Conservation (phyloP, 2,797 vertebrate species). For the Rhinichthys osculus region DNA sequence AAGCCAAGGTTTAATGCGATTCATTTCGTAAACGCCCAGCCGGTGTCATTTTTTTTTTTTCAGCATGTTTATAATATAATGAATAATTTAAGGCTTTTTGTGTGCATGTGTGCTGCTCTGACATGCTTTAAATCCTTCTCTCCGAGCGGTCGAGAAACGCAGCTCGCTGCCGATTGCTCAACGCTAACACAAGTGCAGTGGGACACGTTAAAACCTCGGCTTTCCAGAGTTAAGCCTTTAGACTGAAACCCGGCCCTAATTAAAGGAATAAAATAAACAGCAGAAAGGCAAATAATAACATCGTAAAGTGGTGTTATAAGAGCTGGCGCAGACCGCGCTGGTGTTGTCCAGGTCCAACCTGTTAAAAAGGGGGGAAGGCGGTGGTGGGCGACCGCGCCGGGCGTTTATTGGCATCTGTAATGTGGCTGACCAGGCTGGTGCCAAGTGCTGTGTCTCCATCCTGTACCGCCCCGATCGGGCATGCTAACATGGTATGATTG, state of each 20-base stretch:
- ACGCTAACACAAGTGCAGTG: slow-evolving; percentile 48
- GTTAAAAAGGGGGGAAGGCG: slow-evolving; percentile 50
- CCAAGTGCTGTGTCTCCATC: slow-evolving; percentile 53
- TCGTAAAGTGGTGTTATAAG: slow-evolving; percentile 58
- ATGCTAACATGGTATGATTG: slow-evolving; percentile 42
- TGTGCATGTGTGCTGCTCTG: slow-evolving; percentile 12
- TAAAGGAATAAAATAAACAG: slow-evolving; percentile 66
- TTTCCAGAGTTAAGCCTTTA: slow-evolving; percentile 49
- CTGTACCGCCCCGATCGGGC: slow-evolving; percentile 41
- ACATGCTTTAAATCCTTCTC: slow-evolving; percentile 46
- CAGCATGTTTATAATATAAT: slow-evolving; percentile 37
- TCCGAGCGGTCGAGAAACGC: slow-evolving; percentile 40
- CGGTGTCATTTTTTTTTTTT: slow-evolving; percentile 7
- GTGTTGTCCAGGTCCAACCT: slow-evolving; percentile 42
- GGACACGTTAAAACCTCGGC: slow-evolving; percentile 48
- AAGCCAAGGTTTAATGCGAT: slow-evolving; percentile 47
- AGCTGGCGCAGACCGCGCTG: slow-evolving; percentile 35
- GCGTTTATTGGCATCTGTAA: slow-evolving; percentile 59
- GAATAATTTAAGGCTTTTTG: slow-evolving; percentile 44
- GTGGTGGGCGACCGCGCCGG: slow-evolving; percentile 20
- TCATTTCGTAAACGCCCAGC: slow-evolving; percentile 40
- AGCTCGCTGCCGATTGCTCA: slow-evolving; percentile 17
- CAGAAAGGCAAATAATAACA: slow-evolving; percentile 64
- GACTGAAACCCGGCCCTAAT: slow-evolving; percentile 53
- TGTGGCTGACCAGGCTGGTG: slow-evolving; percentile 38